phyloP scores from a whole-genome alignment of 2,797 vertebrate genomes.

The Propithecus perrieri region DNA sequence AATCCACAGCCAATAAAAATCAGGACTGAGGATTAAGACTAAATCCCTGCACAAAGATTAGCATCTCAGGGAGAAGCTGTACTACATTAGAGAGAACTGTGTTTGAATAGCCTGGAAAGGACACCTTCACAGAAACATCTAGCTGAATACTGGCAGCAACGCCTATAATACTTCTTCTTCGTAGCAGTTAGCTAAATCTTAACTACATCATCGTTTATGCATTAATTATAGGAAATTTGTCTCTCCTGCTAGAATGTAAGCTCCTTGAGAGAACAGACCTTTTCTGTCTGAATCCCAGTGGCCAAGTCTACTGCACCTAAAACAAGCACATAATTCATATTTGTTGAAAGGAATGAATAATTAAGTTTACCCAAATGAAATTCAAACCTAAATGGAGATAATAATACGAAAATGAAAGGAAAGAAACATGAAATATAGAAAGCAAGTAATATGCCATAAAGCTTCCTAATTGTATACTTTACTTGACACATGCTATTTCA shows the following conservation, averaged over 20 bases:
- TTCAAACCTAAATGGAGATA: not conserved
- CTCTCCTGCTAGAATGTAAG: not conserved
- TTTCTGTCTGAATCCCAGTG: not conserved
- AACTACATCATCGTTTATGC: rapidly evolving
- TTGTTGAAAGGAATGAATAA: not conserved
- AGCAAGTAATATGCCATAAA: not conserved
- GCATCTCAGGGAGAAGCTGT: not conserved
- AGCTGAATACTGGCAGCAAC: rapidly evolving
- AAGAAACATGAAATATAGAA: not conserved
- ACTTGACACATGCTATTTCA: not conserved
- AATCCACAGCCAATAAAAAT: not conserved
- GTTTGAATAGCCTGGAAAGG: rapidly evolving
- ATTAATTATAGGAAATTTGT: not conserved
- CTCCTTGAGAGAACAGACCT: not conserved
- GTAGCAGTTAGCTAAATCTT: not conserved
- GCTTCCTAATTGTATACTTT: not conserved
- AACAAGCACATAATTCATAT: too few relatives aligned
- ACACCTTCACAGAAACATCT: rapidly evolving
- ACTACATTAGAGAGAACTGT: rapidly evolving
- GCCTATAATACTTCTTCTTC: not conserved
- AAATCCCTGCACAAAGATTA: not conserved
- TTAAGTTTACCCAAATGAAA: not conserved
- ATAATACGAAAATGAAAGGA: not conserved
- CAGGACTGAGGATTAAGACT: not conserved
- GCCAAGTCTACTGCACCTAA: not conserved